Evolutionary conservation across 2,797 vertebrate species (phyloP).

Genomic region (Spinus olivaceus): DNA sequence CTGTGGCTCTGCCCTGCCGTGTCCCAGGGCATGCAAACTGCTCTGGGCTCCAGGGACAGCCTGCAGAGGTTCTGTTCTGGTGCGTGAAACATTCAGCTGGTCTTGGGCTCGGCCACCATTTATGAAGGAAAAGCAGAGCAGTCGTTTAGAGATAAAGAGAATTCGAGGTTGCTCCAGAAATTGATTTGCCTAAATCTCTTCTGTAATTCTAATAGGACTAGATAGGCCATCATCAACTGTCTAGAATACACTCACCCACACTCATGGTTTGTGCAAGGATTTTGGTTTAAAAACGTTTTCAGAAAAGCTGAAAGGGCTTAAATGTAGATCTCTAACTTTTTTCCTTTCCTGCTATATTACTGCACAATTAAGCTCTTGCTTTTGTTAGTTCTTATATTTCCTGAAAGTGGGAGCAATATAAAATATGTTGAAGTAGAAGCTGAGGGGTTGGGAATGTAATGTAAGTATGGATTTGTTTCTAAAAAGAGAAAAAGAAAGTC

Average conservation of each 20-base stretch:
- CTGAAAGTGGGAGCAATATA: neutral
- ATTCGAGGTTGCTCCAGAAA: neutral
- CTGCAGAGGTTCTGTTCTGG: neutral
- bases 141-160: neutral
- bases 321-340: neutral
- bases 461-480: neutral
- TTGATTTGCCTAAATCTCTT: neutral
- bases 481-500: neutral
- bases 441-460: neutral
- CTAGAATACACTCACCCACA: neutral
- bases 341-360: neutral
- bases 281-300: neutral
- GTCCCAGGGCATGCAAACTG: neutral
- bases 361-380: neutral
- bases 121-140: neutral
- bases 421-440: neutral
- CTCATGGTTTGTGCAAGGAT: neutral
- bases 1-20: neutral
- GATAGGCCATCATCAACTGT: neutral
- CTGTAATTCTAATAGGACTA: neutral
- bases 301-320: neutral
- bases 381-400: neutral
- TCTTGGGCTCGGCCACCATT: neutral
- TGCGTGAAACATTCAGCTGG: neutral
- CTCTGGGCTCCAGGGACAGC: neutral